These are phyloP conservation scores for Atlantisia rogersi DNA, from an alignment of 2,113 vertebrate species.

Conservation along the genomic window DNA sequence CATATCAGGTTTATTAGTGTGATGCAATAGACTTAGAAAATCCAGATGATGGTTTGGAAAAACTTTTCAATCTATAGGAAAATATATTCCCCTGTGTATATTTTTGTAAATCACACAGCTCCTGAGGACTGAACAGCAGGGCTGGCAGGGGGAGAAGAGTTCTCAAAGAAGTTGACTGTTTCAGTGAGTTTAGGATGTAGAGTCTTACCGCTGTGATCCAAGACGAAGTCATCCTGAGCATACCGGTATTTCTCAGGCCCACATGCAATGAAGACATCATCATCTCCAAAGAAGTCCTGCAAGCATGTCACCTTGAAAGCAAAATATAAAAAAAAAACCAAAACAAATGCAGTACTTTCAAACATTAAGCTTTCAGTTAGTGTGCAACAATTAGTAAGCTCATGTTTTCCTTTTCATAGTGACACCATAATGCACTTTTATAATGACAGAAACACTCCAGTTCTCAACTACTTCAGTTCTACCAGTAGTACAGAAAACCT, in stretches of 20 bases:
- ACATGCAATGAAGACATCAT: slow-evolving; percentile 96
- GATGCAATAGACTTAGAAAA: neutral
- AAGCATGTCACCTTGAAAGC: slow-evolving; percentile 86
- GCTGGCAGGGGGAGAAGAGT: neutral
- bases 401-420: neutral
- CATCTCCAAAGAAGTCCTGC: slow-evolving; percentile 98
- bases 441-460: neutral
- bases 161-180: neutral
- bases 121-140: neutral
- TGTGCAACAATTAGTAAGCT: neutral
- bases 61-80: neutral
- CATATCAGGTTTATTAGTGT: neutral
- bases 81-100: neutral
- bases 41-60: neutral
- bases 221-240: slow-evolving; percentile 95
- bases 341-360: neutral
- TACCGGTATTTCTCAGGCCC: slow-evolving; percentile 96
- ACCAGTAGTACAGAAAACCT: neutral
- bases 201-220: slow-evolving; percentile 96
- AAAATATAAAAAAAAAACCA: neutral
- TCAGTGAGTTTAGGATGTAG: slow-evolving; percentile 23
- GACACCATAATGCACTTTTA: neutral
- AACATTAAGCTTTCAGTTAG: neutral
- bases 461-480: neutral
- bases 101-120: neutral